These are phyloP conservation scores for Clarias fuscus DNA, from an alignment of 2,797 vertebrate genomes.

Conservation along the genomic window DNA sequence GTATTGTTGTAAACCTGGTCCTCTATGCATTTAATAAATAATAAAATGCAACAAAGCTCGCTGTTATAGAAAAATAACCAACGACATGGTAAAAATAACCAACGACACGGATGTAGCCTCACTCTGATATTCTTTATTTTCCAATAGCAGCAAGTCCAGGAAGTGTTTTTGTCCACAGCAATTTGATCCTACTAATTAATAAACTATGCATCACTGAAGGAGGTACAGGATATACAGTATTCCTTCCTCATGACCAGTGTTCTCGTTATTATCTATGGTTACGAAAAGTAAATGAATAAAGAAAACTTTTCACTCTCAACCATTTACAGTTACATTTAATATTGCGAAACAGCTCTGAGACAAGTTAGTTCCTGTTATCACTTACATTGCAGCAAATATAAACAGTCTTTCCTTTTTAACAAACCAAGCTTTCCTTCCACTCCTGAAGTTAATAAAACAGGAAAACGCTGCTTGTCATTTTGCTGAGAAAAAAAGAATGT, in stretches of 20 bases:
- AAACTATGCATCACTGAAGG: background rate
- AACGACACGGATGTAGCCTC: background rate
- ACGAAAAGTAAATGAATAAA: background rate
- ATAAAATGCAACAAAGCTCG: background rate
- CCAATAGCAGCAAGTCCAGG: background rate
- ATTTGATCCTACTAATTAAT: background rate
- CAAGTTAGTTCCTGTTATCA: background rate
- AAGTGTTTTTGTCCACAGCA: background rate
- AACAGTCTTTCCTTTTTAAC: background rate
- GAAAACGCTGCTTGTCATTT: background rate
- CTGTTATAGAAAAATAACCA: background rate
- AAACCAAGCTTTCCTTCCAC: background rate
- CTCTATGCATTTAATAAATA: background rate
- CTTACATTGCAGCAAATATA: conserved; percentile 7
- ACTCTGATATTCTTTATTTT: background rate
- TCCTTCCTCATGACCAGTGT: background rate
- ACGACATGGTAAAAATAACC: background rate
- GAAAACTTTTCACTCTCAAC: background rate
- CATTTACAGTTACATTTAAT: background rate
- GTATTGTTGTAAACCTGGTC: background rate
- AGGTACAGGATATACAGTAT: background rate
- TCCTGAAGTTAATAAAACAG: conserved; percentile 2
- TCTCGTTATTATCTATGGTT: background rate
- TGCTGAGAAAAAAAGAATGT: background rate
- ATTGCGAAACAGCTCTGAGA: background rate